Evolutionary conservation across 2,797 vertebrate genomes (phyloP).

Genomic region (Galaxias olidus): DNA sequence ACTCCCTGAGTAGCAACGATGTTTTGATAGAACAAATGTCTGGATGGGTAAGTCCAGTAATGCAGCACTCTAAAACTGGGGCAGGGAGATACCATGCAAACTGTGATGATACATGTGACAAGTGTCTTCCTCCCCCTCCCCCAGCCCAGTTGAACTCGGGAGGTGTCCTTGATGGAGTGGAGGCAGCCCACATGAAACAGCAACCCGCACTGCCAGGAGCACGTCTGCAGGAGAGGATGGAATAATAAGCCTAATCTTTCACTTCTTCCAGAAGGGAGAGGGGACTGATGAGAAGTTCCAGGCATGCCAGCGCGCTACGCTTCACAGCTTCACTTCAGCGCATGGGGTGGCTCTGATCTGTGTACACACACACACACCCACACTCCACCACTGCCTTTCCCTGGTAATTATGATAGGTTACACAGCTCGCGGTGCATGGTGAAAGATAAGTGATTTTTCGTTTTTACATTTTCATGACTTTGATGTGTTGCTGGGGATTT

Average conservation of each 20-base stretch:
- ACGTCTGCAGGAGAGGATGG: not conserved
- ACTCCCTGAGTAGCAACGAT: no score
- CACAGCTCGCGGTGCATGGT: no score
- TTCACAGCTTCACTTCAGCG: not conserved
- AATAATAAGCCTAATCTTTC: not conserved
- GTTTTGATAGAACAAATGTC: no score
- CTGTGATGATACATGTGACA: conserved; percentile 1
- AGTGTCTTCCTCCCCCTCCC: conserved; percentile 1
- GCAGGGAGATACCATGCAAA: no score
- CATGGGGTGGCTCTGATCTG: conserved; percentile 1
- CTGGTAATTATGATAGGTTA: no score
- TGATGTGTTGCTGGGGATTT: no score
- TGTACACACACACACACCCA: not conserved
- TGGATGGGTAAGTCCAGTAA: no score
- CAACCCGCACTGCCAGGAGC: not conserved
- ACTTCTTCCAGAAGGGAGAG: not conserved
- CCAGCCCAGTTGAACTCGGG: not conserved
- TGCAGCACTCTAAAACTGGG: no score
- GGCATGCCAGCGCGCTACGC: not conserved
- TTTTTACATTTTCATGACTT: no score
- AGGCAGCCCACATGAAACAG: not conserved
- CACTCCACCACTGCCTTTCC: no score
- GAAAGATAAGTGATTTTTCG: no score
- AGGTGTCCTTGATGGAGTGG: not conserved
- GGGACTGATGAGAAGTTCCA: not conserved